phyloP scores from a whole-genome alignment of 2,113 vertebrate genomes.

The Sinocyclocheilus maitianheensis region DNA sequence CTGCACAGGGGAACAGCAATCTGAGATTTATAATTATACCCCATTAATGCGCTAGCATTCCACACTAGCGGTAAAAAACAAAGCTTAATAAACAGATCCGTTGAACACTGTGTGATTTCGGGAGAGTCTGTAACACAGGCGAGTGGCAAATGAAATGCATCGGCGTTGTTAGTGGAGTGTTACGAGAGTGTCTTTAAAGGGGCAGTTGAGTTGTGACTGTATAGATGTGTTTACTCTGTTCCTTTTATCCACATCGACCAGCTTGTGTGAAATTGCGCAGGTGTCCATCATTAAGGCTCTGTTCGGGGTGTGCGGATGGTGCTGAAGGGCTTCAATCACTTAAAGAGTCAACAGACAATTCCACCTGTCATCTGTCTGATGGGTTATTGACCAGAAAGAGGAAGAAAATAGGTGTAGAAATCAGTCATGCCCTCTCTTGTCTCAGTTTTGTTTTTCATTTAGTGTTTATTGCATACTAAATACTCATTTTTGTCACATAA shows the following conservation, averaged over 20 bases:
- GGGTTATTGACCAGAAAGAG: conserved; percentile 59
- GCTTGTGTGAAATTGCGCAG: conserved; percentile 53
- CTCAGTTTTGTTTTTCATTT: background rate
- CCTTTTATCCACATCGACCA: conserved; percentile 49
- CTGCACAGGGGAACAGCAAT: conserved; percentile 84
- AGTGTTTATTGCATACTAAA: background rate
- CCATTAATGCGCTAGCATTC: conserved; percentile 94
- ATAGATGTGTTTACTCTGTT: conserved; percentile 39
- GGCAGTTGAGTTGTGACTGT: conserved; percentile 37
- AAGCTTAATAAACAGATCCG: conserved; percentile 85
- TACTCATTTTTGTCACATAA: background rate
- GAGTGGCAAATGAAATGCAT: conserved; percentile 14
- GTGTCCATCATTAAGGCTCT: conserved; percentile 58
- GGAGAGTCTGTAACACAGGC: conserved; percentile 16
- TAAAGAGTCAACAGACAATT: conserved; percentile 60
- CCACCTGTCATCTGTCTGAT: conserved; percentile 61
- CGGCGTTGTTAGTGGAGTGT: conserved; percentile 18
- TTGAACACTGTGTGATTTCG: conserved; percentile 10
- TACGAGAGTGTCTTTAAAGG: conserved; percentile 27
- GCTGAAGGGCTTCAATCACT: conserved; percentile 67
- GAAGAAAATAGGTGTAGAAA: conserved; percentile 37
- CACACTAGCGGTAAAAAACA: conserved; percentile 86
- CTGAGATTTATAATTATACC: conserved; percentile 96
- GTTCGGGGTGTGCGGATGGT: conserved; percentile 52
- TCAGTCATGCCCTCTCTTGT: conserved; percentile 41